Evolutionary conservation across 2,113 vertebrate species (phyloP), one percentile per base, ranked within the genome.

Genomic region (Pardalotus punctatus): DNA sequence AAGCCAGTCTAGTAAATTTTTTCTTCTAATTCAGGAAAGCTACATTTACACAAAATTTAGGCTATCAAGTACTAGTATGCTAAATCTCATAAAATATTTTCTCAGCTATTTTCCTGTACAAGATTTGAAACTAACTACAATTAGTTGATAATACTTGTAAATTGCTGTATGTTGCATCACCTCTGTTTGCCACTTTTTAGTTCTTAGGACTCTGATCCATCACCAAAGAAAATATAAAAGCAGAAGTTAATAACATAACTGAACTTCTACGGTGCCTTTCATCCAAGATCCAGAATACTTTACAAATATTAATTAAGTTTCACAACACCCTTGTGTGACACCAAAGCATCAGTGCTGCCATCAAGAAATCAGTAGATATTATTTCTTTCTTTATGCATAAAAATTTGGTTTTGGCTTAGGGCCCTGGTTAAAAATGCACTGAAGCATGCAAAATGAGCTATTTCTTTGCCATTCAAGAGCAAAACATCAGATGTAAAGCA

Each of bases 291-390:
- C 61, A 87, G 69, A 93, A 84, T 47, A 74, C 81, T 91, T 95
- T 84, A 84, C 60, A 81, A 89, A 81, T 53, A 81, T 92, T 92
- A 94, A 95, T 94, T 88, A 94, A 92, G 35, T 81, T 94, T 94
- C 88, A 93, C 64, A 93, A 90, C 72, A 93, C 72, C 64, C 60
- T 88, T 86, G 64, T 93, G 56, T 94, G 80, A 86, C 67, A 95
- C 77, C 60, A 90, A 91, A 91, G 69, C 77, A 86, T 77, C 2
- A 0, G 67, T 93, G 64, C 43, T 83, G 79, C 64, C 72, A 89
- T 71, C 51, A 86, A 86, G 43, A 95, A 84, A 86, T 95, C 43
- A 50, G 69, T 17, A 65, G 54, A 83, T 72, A 86, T 81, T 25
- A 38, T 51, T 81, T 74, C 45, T 61, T 60, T 54, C 24, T 67